Evolutionary conservation across 1,140 invertebrate genomes (phyloP).

Genomic region (Drosophila tropicalis): DNA sequence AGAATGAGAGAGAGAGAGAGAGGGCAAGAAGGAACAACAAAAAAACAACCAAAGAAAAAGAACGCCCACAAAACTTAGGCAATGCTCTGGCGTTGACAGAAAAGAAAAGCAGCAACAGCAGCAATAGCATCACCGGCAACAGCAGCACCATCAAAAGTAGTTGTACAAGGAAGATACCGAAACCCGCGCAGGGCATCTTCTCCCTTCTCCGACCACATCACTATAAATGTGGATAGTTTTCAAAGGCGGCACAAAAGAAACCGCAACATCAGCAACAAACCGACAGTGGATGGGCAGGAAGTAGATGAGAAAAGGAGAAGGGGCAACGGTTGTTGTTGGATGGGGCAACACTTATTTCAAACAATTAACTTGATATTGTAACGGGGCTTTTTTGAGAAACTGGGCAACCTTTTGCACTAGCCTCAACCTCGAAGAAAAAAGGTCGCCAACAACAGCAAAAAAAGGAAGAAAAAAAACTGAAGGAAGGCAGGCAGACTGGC

Average conservation of each 20-base stretch:
- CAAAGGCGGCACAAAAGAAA: slow-evolving; percentile 74
- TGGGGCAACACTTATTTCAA: slow-evolving; percentile 76
- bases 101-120: slow-evolving; percentile 19
- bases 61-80: slow-evolving; percentile 33
- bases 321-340: neutral
- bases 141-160: slow-evolving; percentile 35
- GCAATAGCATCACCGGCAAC: slow-evolving; percentile 20
- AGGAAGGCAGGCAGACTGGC: neutral
- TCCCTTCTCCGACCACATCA: slow-evolving; percentile 57
- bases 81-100: slow-evolving; percentile 71
- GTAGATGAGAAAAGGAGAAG: slow-evolving; percentile 5
- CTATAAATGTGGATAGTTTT: slow-evolving; percentile 77
- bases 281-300: neutral
- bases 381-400: slow-evolving; percentile 56
- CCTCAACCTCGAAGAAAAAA: slow-evolving; percentile 54
- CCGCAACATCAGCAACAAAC: slow-evolving; percentile 75
- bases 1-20: too few relatives aligned
- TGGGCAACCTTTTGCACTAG: slow-evolving; percentile 29
- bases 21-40: slow-evolving; percentile 13
- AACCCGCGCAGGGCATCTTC: neutral
- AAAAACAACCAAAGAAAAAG: slow-evolving; percentile 10
- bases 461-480: slow-evolving; percentile 27
- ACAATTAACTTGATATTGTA: slow-evolving; percentile 82
- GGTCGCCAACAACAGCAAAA: slow-evolving; percentile 49
- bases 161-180: slow-evolving; percentile 5